phyloP scores from a whole-genome alignment of 1,140 invertebrate genomes.

The Nilaparvata lugens region DNA sequence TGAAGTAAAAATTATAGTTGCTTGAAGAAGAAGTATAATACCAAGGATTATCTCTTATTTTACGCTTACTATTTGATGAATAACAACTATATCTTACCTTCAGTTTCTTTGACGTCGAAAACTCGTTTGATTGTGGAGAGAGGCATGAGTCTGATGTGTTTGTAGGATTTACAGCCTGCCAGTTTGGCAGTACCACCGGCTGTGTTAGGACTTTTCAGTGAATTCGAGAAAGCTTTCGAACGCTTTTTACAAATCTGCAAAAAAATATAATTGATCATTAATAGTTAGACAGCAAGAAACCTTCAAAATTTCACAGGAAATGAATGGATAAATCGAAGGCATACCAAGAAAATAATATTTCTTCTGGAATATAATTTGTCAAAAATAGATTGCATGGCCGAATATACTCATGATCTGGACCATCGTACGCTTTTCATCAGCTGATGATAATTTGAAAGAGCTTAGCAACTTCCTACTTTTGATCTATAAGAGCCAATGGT shows the following conservation, averaged over 20 bases:
- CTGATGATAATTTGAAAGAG: no score
- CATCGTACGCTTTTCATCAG: no score
- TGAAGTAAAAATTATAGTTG: no score
- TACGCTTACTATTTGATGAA: no score
- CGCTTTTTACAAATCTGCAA: conserved; percentile 63
- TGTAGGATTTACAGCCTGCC: conserved; percentile 69
- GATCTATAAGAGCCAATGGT: no score
- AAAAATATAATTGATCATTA: conserved; percentile 10
- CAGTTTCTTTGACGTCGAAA: conserved; percentile 78
- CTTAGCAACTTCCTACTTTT: no score
- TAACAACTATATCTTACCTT: conserved; percentile 33
- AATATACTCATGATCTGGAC: no score
- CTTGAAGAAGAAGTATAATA: no score
- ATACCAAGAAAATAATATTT: neutral
- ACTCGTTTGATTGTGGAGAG: conserved; percentile 82
- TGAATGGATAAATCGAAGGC: neutral
- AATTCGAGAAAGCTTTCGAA: conserved; percentile 59
- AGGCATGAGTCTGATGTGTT: conserved; percentile 82
- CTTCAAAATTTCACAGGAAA: neutral
- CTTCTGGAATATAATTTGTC: no score
- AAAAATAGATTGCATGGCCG: no score
- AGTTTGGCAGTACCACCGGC: conserved; percentile 43
- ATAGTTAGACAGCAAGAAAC: neutral
- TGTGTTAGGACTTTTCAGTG: conserved; percentile 56
- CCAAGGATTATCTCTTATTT: no score